These are phyloP conservation scores for Troglohyphantes excavatus DNA, from an alignment of 2,888 invertebrate genomes.

Conservation along the genomic window DNA sequence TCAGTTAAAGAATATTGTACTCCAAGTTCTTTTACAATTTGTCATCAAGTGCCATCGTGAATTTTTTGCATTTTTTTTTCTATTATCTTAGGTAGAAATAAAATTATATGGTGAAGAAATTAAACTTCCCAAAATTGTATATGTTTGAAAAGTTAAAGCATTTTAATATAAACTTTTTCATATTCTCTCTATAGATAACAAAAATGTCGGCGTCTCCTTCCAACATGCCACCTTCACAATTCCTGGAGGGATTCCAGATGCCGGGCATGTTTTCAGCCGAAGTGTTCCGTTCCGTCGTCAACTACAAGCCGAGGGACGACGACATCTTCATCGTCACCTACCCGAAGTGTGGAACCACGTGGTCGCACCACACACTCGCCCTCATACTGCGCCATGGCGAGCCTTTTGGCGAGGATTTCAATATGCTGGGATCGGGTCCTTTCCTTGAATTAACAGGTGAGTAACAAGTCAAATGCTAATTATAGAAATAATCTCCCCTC, in stretches of 20 bases:
- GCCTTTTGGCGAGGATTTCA: neutral
- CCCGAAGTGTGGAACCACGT: slow-evolving; percentile 77
- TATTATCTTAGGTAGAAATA: no score
- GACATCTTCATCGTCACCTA: slow-evolving; percentile 70
- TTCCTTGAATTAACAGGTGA: slow-evolving; percentile 58
- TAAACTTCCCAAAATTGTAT: no score
- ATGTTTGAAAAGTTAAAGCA: no score
- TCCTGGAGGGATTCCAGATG: slow-evolving; percentile 35
- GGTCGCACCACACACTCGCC: slow-evolving; percentile 59
- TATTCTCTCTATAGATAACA: neutral
- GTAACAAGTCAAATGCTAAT: no score
- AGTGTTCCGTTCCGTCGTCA: slow-evolving; percentile 24
- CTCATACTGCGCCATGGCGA: slow-evolving; percentile 39
- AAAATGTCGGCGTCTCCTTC: neutral
- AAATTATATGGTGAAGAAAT: no score
- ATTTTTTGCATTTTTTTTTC: no score
- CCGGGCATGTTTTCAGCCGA: slow-evolving; percentile 21
- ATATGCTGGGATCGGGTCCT: slow-evolving; percentile 1
- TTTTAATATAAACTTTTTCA: no score
- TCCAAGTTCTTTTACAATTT: no score
- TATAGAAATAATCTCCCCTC: no score
- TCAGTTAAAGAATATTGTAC: no score
- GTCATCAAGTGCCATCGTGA: no score
- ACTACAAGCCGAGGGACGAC: slow-evolving; percentile 56
- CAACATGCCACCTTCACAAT: neutral